These are phyloP conservation scores for Argyresthia goedartella DNA, from an alignment of 2,888 invertebrate species.

Conservation along the genomic window DNA sequence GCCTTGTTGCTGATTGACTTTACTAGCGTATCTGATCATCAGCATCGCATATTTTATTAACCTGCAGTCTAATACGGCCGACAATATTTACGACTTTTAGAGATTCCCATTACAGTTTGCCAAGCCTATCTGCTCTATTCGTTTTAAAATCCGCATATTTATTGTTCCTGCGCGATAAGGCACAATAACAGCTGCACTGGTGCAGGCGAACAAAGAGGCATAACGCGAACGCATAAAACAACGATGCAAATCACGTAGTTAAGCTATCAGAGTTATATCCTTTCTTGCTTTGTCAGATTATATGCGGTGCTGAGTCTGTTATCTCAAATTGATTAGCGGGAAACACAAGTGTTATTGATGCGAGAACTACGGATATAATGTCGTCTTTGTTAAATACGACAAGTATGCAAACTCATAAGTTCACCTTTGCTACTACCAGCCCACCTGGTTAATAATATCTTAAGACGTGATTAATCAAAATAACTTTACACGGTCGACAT, in stretches of 20 bases:
- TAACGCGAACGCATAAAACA: slow-evolving; percentile 42
- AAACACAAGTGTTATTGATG: not conserved
- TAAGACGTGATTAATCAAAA: no score
- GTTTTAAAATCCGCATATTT: slow-evolving; percentile 49
- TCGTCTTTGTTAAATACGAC: no score
- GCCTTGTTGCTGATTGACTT: no score
- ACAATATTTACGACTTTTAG: no score
- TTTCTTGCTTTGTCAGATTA: slow-evolving; percentile 34
- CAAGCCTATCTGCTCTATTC: slow-evolving; percentile 37
- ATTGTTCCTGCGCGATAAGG: slow-evolving; percentile 53
- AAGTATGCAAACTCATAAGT: no score
- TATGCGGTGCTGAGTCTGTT: slow-evolving; percentile 12
- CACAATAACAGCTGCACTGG: slow-evolving; percentile 49
- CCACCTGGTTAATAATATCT: no score
- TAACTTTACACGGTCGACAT: no score
- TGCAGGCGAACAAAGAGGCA: slow-evolving; percentile 49
- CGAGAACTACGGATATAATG: no score
- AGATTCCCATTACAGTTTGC: not conserved
- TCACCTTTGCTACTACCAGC: no score
- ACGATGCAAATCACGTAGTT: slow-evolving; percentile 37
- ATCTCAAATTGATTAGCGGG: not conserved
- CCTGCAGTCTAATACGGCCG: no score
- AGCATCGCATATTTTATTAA: no score
- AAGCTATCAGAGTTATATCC: slow-evolving; percentile 23
- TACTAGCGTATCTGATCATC: no score